Conservation (phyloP, 2,797 vertebrate genomes). For the Hephaestus fuliginosus region DNA sequence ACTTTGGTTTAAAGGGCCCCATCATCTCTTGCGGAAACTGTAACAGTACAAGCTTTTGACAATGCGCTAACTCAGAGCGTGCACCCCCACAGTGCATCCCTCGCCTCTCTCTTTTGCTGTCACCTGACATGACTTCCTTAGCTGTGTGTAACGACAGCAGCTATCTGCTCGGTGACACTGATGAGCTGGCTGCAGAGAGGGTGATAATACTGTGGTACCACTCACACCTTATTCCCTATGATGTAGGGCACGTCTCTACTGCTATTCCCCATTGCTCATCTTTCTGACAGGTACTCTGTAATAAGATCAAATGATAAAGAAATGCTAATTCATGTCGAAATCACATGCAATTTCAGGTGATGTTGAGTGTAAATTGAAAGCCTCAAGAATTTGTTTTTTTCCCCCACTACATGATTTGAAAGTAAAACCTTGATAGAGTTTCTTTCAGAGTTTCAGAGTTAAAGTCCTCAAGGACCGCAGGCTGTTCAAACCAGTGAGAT, state of each 20-base stretch:
- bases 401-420: constrained; percentile 54
- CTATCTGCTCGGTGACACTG: constrained; percentile 82
- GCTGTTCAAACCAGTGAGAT: constrained; percentile 48
- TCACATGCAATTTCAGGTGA: constrained; percentile 80
- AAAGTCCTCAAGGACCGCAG: constrained; percentile 51
- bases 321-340: constrained; percentile 80
- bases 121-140: constrained; percentile 78
- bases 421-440: constrained; percentile 64
- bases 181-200: constrained; percentile 69
- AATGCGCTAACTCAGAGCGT: constrained; percentile 46
- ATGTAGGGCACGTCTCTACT: constrained; percentile 75
- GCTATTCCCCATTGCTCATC: constrained; percentile 75
- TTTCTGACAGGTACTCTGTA: constrained; percentile 71
- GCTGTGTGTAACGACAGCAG: constrained; percentile 74
- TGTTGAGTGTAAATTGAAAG: constrained; percentile 68
- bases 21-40: constrained; percentile 64
- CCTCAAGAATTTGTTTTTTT: constrained; percentile 36
- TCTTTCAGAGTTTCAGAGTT: constrained; percentile 53
- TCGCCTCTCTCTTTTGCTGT: constrained; percentile 64
- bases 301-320: constrained; percentile 80
- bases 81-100: constrained; percentile 63
- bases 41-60: constrained; percentile 61
- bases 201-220: constrained; percentile 66
- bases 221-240: constrained; percentile 73
- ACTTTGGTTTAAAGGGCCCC: constrained; percentile 72